phyloP scores from a whole-genome alignment of 2,888 invertebrate species.

The Dilophus febrilis region DNA sequence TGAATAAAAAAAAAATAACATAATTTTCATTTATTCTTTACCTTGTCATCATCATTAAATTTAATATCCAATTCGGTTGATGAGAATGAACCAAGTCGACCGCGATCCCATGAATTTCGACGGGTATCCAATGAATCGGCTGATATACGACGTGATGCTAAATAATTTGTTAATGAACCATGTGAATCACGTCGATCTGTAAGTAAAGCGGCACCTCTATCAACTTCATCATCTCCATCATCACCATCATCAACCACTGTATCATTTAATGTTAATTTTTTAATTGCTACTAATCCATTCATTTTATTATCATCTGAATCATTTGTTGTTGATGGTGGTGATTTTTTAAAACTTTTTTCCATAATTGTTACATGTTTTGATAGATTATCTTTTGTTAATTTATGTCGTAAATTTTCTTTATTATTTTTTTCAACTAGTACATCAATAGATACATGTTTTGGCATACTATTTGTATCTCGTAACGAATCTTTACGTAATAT shows the following conservation, averaged over 20 bases:
- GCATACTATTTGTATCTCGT: not conserved
- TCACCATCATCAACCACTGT: constrained; percentile 2
- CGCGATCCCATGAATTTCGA: constrained; percentile 3
- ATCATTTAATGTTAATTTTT: constrained; percentile 1
- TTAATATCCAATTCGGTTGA: constrained; percentile 1
- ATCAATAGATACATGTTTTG: constrained; percentile 1
- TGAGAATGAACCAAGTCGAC: constrained; percentile 1
- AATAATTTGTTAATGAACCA: constrained; percentile 7
- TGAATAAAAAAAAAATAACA: no score
- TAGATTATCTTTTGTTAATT: constrained; percentile 11
- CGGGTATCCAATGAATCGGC: constrained; percentile 10
- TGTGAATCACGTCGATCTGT: constrained; percentile 6
- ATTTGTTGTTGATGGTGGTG: constrained; percentile 5
- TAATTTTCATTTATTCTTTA: no score
- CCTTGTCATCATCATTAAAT: no score
- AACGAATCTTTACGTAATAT: constrained; percentile 4
- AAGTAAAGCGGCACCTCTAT: no score
- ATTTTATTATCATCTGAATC: constrained; percentile 4
- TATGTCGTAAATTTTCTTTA: constrained; percentile 2
- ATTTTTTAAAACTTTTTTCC: constrained; percentile 5
- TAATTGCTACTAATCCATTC: not conserved
- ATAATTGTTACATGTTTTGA: constrained; percentile 10
- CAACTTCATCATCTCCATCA: no score
- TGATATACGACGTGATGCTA: constrained; percentile 9
- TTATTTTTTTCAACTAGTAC: not conserved